A percentile compares a stretch with the other conserved stretches of the same genome.
Conservation (phyloP, 2,797 vertebrate species). For the Fratercula arctica region DNA sequence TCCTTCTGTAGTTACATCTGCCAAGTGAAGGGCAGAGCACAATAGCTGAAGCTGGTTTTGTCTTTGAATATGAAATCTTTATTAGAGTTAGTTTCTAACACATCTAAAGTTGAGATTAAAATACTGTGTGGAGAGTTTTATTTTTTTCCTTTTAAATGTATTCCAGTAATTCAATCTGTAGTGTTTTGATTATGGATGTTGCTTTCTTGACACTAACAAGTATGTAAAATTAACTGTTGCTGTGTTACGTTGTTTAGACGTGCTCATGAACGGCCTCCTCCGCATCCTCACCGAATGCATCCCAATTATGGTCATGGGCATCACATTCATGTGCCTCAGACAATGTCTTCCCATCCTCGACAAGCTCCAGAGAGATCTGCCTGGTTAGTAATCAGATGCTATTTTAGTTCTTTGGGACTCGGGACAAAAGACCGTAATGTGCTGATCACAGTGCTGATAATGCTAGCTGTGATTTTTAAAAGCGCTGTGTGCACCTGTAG, state of each 20-base stretch:
- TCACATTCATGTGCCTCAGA: conserved; percentile 99
- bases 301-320: conserved; percentile 98
- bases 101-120: not conserved
- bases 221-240: not conserved
- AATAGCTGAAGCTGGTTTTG: not conserved
- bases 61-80: not conserved
- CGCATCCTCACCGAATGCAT: conserved; percentile 98
- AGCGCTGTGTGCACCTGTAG: not conserved
- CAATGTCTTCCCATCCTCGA: conserved; percentile 98
- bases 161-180: not conserved
- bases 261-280: conserved; percentile 96
- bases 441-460: not conserved
- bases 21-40: not conserved
- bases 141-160: not conserved
- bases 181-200: not conserved
- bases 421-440: not conserved
- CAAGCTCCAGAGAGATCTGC: conserved; percentile 94
- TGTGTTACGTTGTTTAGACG: conserved; percentile 80
- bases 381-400: conserved; percentile 83
- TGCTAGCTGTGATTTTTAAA: not conserved
- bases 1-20: not conserved
- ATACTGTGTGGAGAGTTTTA: not conserved
- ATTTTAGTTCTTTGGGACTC: not conserved
- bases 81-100: not conserved
- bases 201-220: not conserved